Conservation (phyloP, 2,113 vertebrate genomes). For the Asarcornis scutulata region DNA sequence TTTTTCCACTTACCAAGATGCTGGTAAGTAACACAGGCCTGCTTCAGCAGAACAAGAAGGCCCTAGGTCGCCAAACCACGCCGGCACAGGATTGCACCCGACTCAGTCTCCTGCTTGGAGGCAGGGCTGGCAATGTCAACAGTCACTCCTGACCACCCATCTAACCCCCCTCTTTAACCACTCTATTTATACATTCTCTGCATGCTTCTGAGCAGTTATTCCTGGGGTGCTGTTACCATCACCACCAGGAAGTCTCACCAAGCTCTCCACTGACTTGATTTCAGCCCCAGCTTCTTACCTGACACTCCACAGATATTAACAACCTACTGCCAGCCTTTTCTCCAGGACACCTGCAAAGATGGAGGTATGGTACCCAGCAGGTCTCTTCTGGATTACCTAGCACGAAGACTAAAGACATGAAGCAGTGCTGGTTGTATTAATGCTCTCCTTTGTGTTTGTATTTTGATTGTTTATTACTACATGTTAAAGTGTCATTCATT, state of each 20-base stretch:
- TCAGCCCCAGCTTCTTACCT: neutral
- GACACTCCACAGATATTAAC: accelerated
- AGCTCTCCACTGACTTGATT: neutral
- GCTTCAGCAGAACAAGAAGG: neutral
- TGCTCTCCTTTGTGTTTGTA: neutral
- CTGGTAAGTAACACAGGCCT: no score
- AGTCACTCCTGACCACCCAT: neutral
- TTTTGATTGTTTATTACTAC: neutral
- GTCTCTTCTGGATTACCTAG: neutral
- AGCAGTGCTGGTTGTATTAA: neutral
- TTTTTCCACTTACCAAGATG: no score
- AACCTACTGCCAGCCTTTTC: neutral
- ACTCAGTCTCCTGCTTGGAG: neutral
- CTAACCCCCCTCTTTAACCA: neutral
- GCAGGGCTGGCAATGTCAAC: neutral
- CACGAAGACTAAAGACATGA: neutral
- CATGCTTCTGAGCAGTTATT: neutral
- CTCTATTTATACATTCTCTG: neutral
- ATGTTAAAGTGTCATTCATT: neutral
- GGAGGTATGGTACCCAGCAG: neutral
- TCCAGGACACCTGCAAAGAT: neutral
- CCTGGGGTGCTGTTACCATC: neutral
- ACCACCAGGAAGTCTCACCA: neutral
- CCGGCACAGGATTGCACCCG: neutral
- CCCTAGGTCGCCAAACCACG: accelerated